These are phyloP conservation scores for Pseudomugil tenellus DNA, from an alignment of 2,797 vertebrate genomes.

Conservation along the genomic window DNA sequence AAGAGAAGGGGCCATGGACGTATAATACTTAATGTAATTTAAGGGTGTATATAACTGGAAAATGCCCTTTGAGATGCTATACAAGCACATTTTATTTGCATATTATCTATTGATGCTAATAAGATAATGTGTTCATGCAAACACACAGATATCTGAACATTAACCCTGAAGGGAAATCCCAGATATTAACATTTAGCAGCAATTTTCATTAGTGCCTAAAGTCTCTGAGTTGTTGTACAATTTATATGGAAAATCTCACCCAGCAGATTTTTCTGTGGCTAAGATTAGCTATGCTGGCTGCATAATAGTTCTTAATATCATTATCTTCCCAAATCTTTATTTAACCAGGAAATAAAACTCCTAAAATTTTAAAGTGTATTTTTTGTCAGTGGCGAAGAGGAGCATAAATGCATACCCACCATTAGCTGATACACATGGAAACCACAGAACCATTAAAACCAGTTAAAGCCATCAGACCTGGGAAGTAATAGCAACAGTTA, in stretches of 20 bases:
- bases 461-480: neutral
- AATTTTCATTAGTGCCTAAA: neutral
- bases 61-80: neutral
- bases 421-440: neutral
- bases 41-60: neutral
- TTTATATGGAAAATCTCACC: neutral
- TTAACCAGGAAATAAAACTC: neutral
- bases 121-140: constrained; percentile 31
- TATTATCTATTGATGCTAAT: constrained; percentile 48
- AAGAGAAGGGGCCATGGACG: neutral
- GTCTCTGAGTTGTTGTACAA: constrained; percentile 1
- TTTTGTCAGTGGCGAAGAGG: no score
- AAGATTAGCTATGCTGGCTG: neutral
- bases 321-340: no score
- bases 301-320: neutral
- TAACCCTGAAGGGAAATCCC: constrained; percentile 16
- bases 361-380: no score
- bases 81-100: neutral
- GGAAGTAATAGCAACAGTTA: neutral
- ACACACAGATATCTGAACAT: constrained; percentile 30
- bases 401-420: no score
- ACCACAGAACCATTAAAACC: neutral
- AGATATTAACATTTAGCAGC: constrained; percentile 19
- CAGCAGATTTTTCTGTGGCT: constrained; percentile 14
- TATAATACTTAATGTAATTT: neutral